These are phyloP conservation scores for Phalanger gymnotis DNA, from an alignment of 2,797 vertebrate genomes.

Conservation along the genomic window DNA sequence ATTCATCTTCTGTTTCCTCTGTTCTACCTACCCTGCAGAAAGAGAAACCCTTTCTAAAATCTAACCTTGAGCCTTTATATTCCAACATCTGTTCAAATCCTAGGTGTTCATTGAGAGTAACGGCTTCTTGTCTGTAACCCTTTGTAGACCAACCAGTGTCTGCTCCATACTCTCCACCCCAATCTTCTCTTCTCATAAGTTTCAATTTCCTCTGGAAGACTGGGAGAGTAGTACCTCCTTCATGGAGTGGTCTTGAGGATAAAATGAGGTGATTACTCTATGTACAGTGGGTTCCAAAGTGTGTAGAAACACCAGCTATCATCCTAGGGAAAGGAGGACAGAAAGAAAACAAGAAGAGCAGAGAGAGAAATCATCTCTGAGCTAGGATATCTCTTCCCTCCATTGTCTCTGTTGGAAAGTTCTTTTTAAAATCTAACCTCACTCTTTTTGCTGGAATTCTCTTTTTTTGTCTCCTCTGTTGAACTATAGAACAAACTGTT, in stretches of 20 bases:
- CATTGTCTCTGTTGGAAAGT: slow-evolving; percentile 6
- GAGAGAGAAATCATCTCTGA: background rate
- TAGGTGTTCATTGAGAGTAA: background rate
- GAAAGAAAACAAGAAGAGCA: background rate
- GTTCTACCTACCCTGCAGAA: slow-evolving; percentile 23
- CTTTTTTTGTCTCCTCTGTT: background rate
- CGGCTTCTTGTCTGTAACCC: background rate
- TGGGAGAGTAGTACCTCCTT: background rate
- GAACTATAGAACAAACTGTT: slow-evolving; percentile 1
- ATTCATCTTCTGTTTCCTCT: slow-evolving; percentile 9
- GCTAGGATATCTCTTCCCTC: background rate
- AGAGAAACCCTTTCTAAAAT: background rate
- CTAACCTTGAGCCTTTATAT: background rate
- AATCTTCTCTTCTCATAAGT: background rate
- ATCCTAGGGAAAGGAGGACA: background rate
- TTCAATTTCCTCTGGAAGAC: background rate
- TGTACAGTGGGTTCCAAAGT: background rate
- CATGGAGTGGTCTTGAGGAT: background rate
- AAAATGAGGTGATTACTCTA: background rate
- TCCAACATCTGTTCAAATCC: background rate
- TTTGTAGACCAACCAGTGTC: background rate
- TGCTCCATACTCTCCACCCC: background rate
- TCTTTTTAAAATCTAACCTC: background rate
- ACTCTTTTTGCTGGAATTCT: background rate
- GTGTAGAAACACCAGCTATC: background rate